These are phyloP conservation scores for Calyptommatus sinebrachiatus DNA, from an alignment of 2,113 vertebrate species.

Conservation along the genomic window DNA sequence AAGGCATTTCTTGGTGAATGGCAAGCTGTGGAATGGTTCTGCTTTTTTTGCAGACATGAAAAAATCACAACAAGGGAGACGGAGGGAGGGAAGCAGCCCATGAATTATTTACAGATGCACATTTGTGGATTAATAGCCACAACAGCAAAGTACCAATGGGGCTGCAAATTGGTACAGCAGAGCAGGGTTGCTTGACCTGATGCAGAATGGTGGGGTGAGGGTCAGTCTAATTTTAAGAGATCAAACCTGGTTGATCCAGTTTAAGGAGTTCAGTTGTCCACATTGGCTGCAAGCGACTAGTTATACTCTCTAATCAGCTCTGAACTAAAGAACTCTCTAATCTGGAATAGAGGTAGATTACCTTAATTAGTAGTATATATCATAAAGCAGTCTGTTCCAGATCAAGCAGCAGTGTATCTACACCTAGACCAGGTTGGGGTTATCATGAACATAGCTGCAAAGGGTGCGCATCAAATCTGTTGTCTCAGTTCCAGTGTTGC, in stretches of 20 bases:
- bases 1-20: slow-evolving; percentile 45
- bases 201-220: background rate
- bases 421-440: no score
- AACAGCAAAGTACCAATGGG: slow-evolving; percentile 47
- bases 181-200: slow-evolving; percentile 13
- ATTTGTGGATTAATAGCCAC: slow-evolving; percentile 40
- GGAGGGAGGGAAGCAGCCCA: slow-evolving; percentile 11
- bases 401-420: no score
- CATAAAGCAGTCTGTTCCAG: no score
- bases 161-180: slow-evolving; percentile 47
- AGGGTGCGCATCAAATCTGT: no score
- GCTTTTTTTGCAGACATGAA: slow-evolving; percentile 45
- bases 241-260: background rate
- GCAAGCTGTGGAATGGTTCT: slow-evolving; percentile 42
- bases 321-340: no score
- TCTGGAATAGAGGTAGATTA: no score
- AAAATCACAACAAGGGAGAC: slow-evolving; percentile 52
- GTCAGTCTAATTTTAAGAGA: slow-evolving; percentile 31
- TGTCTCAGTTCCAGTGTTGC: no score
- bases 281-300: no score
- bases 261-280: no score
- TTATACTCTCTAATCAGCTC: no score
- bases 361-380: no score
- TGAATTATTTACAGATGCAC: slow-evolving; percentile 62
- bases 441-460: no score